A percentile compares a stretch with the other conserved stretches of the same genome.
Conservation (phyloP, 2,113 vertebrate genomes). For the Anguilla rostrata region DNA sequence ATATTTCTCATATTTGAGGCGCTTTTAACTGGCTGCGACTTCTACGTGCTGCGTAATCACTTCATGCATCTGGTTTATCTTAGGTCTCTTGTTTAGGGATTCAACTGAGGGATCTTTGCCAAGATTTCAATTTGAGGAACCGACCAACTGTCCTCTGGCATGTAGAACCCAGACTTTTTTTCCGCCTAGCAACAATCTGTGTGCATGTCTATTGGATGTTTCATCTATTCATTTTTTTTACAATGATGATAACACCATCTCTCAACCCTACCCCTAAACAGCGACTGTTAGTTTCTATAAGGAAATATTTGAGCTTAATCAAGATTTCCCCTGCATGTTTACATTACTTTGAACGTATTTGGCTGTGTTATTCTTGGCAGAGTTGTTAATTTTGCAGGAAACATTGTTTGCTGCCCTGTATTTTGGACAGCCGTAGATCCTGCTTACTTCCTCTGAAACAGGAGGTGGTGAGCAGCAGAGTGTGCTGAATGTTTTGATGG, state of each 20-base stretch:
- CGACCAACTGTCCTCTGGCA: not conserved
- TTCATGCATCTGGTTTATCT: not conserved
- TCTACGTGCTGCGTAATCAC: not conserved
- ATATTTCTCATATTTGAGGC: not conserved
- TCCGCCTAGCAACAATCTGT: not conserved
- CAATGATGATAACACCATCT: not conserved
- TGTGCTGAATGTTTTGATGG: not conserved
- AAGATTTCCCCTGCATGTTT: constrained; percentile 53
- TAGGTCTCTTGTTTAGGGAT: not conserved
- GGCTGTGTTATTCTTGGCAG: constrained; percentile 50
- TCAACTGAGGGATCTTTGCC: not conserved
- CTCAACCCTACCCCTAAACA: not conserved
- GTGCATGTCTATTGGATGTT: not conserved
- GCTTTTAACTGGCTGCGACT: not conserved
- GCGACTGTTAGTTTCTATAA: not conserved
- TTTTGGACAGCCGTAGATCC: constrained; percentile 22
- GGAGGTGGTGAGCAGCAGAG: not conserved
- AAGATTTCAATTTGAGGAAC: not conserved
- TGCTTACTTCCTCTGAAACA: constrained; percentile 14
- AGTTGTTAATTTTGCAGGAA: constrained; percentile 56
- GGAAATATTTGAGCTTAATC: constrained; percentile 33
- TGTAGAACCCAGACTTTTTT: not conserved
- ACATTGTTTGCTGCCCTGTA: constrained; percentile 40
- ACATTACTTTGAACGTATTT: constrained; percentile 50
- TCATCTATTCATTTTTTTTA: not conserved